phyloP scores from a whole-genome alignment of 2,797 vertebrate species.

The Vireo griseus region DNA sequence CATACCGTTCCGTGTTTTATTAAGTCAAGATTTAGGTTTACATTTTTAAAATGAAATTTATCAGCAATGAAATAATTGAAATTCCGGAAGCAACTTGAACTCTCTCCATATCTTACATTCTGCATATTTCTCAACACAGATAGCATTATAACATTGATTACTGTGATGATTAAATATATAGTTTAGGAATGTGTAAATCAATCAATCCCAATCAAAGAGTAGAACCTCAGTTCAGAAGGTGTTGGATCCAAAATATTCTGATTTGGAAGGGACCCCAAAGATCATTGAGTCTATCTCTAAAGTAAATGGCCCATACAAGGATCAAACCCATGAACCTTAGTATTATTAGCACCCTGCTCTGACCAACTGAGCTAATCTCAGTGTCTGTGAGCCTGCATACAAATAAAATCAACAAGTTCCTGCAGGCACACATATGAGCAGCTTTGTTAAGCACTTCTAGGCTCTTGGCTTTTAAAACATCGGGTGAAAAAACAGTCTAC shows the following conservation, averaged over 20 bases:
- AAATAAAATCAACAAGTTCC: neutral
- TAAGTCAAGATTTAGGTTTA: neutral
- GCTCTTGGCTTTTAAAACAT: neutral
- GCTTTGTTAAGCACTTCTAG: neutral
- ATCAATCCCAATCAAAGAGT: neutral
- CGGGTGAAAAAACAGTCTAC: neutral
- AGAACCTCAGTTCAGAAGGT: neutral
- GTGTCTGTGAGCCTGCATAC: neutral
- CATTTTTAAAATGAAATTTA: neutral
- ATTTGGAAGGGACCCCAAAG: neutral
- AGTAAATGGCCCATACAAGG: neutral
- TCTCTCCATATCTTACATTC: neutral
- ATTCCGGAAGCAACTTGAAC: neutral
- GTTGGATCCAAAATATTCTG: neutral
- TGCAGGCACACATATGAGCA: neutral
- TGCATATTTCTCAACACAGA: neutral
- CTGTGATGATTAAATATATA: neutral
- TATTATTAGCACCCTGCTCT: neutral
- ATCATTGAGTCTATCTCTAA: rapidly evolving
- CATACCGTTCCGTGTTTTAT: neutral
- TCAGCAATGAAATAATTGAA: neutral
- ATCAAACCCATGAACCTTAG: neutral
- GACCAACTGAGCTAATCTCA: neutral
- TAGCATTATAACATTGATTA: neutral
- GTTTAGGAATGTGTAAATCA: neutral